Evolutionary conservation across 2,888 invertebrate genomes (phyloP).

Genomic region (Linnaemya tessellans): DNA sequence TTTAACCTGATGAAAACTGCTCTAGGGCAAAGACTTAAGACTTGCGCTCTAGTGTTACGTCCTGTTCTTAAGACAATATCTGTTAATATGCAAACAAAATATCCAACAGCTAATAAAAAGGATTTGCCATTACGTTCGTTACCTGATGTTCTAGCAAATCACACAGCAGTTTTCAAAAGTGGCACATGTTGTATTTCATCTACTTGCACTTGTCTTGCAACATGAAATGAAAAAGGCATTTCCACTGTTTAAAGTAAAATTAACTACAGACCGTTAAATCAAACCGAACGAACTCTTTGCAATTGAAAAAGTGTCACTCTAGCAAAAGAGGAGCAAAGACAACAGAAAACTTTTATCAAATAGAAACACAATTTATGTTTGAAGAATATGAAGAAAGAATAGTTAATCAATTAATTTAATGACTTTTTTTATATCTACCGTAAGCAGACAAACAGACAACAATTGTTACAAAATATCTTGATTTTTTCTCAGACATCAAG

Average conservation of each 20-base stretch:
- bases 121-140: too few species aligned
- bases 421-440: constrained; percentile 9
- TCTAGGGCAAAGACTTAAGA: too few species aligned
- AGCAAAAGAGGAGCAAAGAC: not conserved
- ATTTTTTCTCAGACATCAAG: constrained; percentile 1
- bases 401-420: constrained; percentile 41
- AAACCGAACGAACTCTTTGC: not conserved
- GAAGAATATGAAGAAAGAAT: constrained; percentile 12
- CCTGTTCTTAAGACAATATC: too few species aligned
- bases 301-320: not conserved
- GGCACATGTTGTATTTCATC: not conserved
- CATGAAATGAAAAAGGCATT: not conserved
- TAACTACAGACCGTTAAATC: constrained; percentile 13
- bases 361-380: constrained; percentile 9
- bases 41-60: too few species aligned
- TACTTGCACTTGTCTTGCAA: not conserved
- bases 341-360: not conserved
- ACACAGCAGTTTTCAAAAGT: too few species aligned
- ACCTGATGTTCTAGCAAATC: too few species aligned
- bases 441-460: not conserved
- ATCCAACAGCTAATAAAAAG: too few species aligned
- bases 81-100: too few species aligned
- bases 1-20: too few species aligned
- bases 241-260: not conserved
- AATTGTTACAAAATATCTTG: constrained; percentile 4